Evolutionary conservation across 2,797 vertebrate species (phyloP).

Genomic region (Sebastes iracundus): DNA sequence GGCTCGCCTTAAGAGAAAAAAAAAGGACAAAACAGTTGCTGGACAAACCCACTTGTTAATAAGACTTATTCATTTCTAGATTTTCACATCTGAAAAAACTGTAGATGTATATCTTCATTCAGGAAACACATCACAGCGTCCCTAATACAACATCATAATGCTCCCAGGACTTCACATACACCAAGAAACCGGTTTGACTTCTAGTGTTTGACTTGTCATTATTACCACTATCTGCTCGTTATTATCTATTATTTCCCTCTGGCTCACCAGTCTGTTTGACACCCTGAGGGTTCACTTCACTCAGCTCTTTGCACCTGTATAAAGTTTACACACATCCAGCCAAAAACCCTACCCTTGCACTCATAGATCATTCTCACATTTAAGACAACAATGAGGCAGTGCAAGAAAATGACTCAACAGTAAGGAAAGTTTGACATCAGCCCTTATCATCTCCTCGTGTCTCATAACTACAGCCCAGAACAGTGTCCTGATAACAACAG

Average conservation of each 20-base stretch:
- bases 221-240: constrained; percentile 43
- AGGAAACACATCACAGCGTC: not conserved
- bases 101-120: not conserved
- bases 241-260: constrained; percentile 31
- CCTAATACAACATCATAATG: not conserved
- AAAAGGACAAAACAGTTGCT: constrained; percentile 44
- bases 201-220: constrained; percentile 58
- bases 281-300: constrained; percentile 46
- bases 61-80: not conserved
- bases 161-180: not conserved
- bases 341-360: not conserved
- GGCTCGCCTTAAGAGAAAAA: constrained; percentile 36
- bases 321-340: constrained; percentile 27
- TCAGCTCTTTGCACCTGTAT: constrained; percentile 36
- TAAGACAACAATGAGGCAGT: not conserved
- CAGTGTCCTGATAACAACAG: not conserved
- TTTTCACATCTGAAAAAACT: not conserved
- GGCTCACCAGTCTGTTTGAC: constrained; percentile 46
- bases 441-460: not conserved
- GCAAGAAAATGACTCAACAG: not conserved
- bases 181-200: constrained; percentile 55
- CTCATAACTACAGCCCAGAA: not conserved
- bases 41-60: constrained; percentile 58
- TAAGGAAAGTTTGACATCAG: not conserved
- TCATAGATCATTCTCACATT: not conserved